Evolutionary conservation across 1,140 invertebrate genomes (phyloP).

Genomic region (Forficula auricularia): DNA sequence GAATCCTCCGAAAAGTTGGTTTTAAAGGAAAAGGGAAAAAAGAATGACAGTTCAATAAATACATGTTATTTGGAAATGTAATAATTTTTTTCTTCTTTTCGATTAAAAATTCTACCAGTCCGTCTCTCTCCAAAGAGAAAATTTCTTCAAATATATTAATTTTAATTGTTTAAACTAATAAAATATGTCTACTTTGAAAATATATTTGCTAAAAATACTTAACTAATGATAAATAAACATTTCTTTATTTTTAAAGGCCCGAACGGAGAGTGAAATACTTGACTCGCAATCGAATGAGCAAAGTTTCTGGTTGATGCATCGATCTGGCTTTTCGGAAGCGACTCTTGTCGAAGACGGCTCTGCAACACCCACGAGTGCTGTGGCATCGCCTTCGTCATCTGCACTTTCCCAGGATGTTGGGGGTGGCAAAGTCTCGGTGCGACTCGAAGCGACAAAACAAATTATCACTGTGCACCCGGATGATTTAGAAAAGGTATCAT

Average conservation of each 20-base stretch:
- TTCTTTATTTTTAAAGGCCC: conserved; percentile 38
- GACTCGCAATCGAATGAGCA: conserved; percentile 18
- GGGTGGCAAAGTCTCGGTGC: conserved; percentile 50
- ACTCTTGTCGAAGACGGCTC: conserved; percentile 29
- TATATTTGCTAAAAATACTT: too few relatives aligned
- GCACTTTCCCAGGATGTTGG: conserved; percentile 21
- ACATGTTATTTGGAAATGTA: too few relatives aligned
- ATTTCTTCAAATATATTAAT: too few relatives aligned
- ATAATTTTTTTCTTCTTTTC: too few relatives aligned
- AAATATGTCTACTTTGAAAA: too few relatives aligned
- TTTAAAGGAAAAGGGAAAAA: too few relatives aligned
- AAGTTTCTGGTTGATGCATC: conserved; percentile 75
- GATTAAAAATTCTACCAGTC: too few relatives aligned
- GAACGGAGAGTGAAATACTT: conserved; percentile 35
- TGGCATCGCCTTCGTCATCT: conserved; percentile 17
- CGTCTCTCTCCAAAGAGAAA: too few relatives aligned
- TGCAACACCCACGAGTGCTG: conserved; percentile 32
- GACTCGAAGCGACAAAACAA: conserved; percentile 59
- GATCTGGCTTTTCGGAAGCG: conserved; percentile 57
- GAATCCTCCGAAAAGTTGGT: too few relatives aligned
- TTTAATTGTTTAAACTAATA: too few relatives aligned
- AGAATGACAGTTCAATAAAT: too few relatives aligned
- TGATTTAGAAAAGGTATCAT: conserved; percentile 65
- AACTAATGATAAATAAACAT: too few relatives aligned
- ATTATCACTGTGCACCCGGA: conserved; percentile 75